Percentiles rank a stretch among this genome's conserved stretches.
Evolutionary conservation across 2,797 vertebrate genomes (phyloP).

Genomic region (Falco naumanni): DNA sequence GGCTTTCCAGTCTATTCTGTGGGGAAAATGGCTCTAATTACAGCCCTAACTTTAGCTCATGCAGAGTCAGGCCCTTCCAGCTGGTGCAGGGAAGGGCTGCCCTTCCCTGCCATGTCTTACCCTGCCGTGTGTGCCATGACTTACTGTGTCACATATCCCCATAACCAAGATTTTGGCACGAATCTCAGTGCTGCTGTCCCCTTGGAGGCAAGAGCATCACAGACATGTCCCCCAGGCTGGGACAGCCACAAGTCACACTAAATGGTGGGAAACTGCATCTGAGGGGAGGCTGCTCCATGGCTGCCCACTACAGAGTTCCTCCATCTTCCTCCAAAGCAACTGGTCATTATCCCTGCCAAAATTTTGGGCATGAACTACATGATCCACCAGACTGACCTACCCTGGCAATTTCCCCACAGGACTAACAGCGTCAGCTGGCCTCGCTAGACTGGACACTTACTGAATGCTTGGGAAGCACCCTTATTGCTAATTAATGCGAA

Average conservation of each 20-base stretch:
- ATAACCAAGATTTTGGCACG: neutral
- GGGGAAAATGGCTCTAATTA: fast-evolving
- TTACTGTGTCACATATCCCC: neutral
- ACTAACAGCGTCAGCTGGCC: neutral
- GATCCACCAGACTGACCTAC: neutral
- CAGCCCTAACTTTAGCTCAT: neutral
- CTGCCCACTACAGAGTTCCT: neutral
- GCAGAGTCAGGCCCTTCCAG: neutral
- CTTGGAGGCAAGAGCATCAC: neutral
- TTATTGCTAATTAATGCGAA: slow-evolving; percentile 57
- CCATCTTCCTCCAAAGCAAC: neutral
- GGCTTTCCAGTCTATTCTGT: fast-evolving
- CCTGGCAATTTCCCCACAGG: neutral
- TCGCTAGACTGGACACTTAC: neutral
- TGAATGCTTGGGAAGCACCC: slow-evolving; percentile 32
- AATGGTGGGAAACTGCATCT: neutral
- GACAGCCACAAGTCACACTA: neutral
- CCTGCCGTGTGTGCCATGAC: neutral
- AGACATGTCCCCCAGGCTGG: neutral
- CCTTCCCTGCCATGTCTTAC: too few species aligned
- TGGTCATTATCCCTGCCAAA: neutral
- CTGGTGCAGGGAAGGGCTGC: neutral
- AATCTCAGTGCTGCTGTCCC: neutral
- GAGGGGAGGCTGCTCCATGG: neutral
- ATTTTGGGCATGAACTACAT: neutral